Evolutionary conservation across 2,888 invertebrate genomes (phyloP), one percentile per base, ranked within the genome.

Genomic region (Drosophila tripunctata): DNA sequence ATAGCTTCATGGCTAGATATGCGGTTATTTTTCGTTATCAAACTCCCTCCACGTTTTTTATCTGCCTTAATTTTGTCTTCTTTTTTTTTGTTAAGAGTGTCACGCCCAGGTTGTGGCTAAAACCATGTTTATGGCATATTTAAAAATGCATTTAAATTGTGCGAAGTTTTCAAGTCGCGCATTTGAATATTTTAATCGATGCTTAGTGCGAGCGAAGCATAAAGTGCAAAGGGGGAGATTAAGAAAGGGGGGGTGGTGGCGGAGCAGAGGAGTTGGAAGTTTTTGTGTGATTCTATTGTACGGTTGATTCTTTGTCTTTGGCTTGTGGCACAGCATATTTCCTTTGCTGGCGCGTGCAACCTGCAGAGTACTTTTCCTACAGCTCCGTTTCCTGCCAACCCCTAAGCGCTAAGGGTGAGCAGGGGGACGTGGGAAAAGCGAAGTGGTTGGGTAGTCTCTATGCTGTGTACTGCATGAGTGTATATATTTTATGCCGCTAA

Each of bases 401-500:
- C 67, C 69, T 12, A 41, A 31, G 14, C 5, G 7, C 27, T 10
- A 10, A 14, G 22, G 14, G 3, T 2, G n/a, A 2, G 35, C n/a
- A 3, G 2, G 21, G 2, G 38, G 10, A 45, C 21, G 8, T 8
- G 21, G 4, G 7, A 3, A 3, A 2, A 14, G n/a, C 33, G 7
- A 8, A 6, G n/a, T n/a, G n/a, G n/a, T n/a, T 38, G n/a, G 19
- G 31, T 30, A 14, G 15, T 19, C 66, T 56, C 57, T 61, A 52
- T 58, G 48, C 65, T 52, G 27, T 47, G 35, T 36, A 47, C 36
- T 58, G 30, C 65, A 52, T 70, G 75, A 63, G 63, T 63, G 67
- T 87, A 84, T 87, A 84, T 75, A 83, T 79, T 85, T 83, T 82
- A 77, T 81, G 79, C 77, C 87, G 79, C 78, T 83, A 83, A 83